phyloP scores from a whole-genome alignment of 2,113 vertebrate genomes.

The Catharus bicknelli region DNA sequence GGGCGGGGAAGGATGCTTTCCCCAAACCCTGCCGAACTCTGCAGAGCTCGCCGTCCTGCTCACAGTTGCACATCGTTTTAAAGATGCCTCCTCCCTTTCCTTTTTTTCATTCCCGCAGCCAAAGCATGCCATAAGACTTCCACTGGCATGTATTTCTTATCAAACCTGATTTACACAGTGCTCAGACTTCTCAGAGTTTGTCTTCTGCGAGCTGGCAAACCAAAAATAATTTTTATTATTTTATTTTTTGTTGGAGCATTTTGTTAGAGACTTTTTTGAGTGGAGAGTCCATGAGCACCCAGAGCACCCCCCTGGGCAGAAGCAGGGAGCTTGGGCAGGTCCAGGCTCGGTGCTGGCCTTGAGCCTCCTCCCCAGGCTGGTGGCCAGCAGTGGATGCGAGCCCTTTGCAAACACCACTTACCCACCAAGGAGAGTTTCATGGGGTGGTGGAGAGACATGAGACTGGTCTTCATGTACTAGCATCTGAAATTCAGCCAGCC shows the following conservation, averaged over 20 bases:
- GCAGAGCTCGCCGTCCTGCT: not conserved
- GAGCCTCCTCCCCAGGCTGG: not conserved
- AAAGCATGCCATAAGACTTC: conserved; percentile 15
- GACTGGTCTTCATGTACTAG: not conserved
- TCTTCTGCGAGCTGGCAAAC: not conserved
- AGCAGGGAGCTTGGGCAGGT: not conserved
- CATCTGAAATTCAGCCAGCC: not conserved
- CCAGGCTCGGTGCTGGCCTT: not conserved
- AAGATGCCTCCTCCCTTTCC: not conserved
- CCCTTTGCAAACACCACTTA: not conserved
- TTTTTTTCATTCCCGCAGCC: not conserved
- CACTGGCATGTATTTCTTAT: not conserved
- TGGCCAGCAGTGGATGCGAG: not conserved
- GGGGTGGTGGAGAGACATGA: not conserved
- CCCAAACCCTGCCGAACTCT: not conserved
- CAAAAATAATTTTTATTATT: not conserved
- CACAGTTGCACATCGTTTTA: not conserved
- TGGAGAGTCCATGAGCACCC: not conserved
- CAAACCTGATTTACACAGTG: not conserved
- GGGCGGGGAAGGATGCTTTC: not conserved
- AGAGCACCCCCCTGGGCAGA: not conserved
- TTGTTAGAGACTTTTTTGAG: not conserved
- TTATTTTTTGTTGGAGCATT: not conserved
- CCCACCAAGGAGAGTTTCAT: not conserved
- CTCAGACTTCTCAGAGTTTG: not conserved